A percentile compares a stretch with the other conserved stretches of the same genome.
Evolutionary conservation across 2,113 vertebrate genomes (phyloP).

Genomic region (Sebastes schlegelii): DNA sequence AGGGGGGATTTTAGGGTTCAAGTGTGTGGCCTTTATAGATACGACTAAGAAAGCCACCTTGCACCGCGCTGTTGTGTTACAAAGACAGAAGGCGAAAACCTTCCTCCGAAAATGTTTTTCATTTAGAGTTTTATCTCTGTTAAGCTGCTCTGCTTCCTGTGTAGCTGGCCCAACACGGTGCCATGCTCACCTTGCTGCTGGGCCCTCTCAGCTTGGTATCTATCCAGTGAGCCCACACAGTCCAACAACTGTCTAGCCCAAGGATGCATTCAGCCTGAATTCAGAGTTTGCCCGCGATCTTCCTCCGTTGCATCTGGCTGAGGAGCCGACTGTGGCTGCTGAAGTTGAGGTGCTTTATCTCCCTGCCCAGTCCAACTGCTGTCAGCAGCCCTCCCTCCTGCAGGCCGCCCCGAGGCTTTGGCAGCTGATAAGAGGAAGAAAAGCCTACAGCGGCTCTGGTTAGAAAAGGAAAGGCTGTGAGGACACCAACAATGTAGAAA

Average conservation of each 20-base stretch:
- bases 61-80: conserved; percentile 1
- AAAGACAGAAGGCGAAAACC: conserved; percentile 1
- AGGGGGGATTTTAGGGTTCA: neutral
- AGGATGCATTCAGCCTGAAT: conserved; percentile 59
- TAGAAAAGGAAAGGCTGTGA: conserved; percentile 55
- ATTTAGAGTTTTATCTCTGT: conserved; percentile 51
- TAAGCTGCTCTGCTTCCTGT: conserved; percentile 45
- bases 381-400: conserved; percentile 69
- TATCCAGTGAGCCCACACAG: conserved; percentile 49
- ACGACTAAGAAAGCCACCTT: neutral
- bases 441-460: conserved; percentile 50
- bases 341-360: conserved; percentile 80
- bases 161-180: conserved; percentile 37
- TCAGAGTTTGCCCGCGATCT: conserved; percentile 52
- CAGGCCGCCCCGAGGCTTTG: conserved; percentile 71
- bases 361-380: conserved; percentile 79
- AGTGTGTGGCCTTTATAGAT: neutral
- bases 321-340: conserved; percentile 53
- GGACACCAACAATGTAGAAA: conserved; percentile 49
- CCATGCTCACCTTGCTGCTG: conserved; percentile 54
- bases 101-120: conserved; percentile 4
- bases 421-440: conserved; percentile 80
- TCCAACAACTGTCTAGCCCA: conserved; percentile 54
- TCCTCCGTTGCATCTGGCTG: conserved; percentile 59
- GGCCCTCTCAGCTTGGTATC: conserved; percentile 61